A percentile compares a stretch with the other conserved stretches of the same genome.
Conservation (phyloP, 2,797 vertebrate species). For the Mareca strepera region DNA sequence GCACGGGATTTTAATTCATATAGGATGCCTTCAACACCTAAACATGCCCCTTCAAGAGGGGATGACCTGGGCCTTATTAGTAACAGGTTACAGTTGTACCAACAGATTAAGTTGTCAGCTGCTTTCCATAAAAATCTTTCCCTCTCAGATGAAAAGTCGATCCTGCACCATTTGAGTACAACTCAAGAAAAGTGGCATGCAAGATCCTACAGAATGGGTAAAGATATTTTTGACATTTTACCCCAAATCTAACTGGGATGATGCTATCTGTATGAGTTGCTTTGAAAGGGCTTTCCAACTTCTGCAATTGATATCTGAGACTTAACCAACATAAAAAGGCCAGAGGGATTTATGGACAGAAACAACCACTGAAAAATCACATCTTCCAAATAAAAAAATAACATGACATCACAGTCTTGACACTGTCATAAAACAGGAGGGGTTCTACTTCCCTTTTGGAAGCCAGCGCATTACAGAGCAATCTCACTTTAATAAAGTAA, state of each 20-base stretch:
- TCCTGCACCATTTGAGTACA: background rate
- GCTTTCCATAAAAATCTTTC: background rate
- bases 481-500: background rate
- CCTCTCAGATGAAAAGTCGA: background rate
- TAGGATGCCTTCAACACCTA: background rate
- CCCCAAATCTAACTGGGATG: background rate
- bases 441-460: background rate
- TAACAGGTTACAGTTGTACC: background rate
- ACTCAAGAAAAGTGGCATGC: background rate
- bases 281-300: background rate
- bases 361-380: background rate
- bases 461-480: background rate
- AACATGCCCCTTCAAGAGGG: background rate
- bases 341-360: background rate
- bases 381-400: background rate
- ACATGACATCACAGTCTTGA: background rate
- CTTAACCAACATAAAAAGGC: background rate
- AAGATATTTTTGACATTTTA: background rate
- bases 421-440: background rate
- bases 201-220: background rate
- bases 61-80: background rate
- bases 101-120: background rate
- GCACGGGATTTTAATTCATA: background rate
- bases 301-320: background rate
- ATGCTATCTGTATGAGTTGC: fast-evolving